These are phyloP conservation scores for Pelecanoides urinatrix DNA, from an alignment of 2,113 vertebrate genomes.

Conservation along the genomic window DNA sequence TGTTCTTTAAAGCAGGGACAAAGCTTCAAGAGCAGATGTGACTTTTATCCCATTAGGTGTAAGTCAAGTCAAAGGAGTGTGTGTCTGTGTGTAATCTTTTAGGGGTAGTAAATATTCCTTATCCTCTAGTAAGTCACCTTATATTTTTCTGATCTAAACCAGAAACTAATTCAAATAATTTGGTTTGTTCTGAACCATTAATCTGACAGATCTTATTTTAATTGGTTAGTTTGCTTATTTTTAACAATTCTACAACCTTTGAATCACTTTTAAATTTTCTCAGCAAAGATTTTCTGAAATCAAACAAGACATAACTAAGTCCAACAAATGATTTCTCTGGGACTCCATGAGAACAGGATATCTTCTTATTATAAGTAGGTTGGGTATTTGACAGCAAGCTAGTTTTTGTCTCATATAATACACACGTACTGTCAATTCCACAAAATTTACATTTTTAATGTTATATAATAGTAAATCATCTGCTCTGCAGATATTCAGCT, in stretches of 20 bases:
- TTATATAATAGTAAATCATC: neutral
- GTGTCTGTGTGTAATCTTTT: neutral
- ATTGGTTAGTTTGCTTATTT: neutral
- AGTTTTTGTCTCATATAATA: neutral
- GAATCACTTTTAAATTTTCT: neutral
- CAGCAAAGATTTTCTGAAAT: neutral
- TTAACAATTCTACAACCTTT: neutral
- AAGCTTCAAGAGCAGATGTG: neutral
- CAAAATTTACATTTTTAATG: neutral
- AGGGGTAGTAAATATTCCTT: neutral
- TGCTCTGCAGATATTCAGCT: neutral
- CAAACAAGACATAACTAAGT: neutral
- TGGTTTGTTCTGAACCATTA: neutral
- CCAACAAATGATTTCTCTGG: neutral
- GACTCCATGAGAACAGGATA: neutral
- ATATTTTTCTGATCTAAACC: neutral
- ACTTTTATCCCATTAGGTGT: neutral
- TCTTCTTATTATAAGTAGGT: neutral
- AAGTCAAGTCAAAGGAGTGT: neutral
- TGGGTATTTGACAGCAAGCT: neutral
- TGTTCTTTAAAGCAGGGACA: neutral
- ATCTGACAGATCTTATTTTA: neutral
- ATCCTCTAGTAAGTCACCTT: neutral
- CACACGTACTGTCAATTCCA: neutral
- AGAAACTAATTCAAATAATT: neutral